These are phyloP conservation scores for Cryptosula pallasiana DNA, from an alignment of 2,888 invertebrate species.

Conservation along the genomic window DNA sequence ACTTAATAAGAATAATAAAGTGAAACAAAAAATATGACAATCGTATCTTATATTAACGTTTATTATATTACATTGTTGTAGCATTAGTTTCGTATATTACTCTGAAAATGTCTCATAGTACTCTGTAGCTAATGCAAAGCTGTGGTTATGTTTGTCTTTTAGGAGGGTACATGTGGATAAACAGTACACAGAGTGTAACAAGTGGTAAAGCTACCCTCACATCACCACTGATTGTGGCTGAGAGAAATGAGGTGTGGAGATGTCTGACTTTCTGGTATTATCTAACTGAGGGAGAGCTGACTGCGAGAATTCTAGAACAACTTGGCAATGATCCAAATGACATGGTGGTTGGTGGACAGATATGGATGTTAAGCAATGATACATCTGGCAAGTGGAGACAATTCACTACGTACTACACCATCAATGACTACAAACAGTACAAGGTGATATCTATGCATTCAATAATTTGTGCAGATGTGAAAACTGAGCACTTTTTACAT, in stretches of 20 bases:
- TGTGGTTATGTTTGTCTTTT: background rate
- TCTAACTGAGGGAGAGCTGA: background rate
- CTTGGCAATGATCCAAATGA: background rate
- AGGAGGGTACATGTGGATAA: background rate
- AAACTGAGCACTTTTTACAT: background rate
- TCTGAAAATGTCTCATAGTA: background rate
- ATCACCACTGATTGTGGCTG: background rate
- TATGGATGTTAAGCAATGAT: background rate
- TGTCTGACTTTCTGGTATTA: background rate
- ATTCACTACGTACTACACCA: background rate
- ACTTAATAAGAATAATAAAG: no score
- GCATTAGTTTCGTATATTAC: no score
- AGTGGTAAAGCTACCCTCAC: background rate
- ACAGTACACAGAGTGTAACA: background rate
- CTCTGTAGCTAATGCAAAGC: no score
- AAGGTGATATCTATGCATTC: no score
- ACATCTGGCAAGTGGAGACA: background rate
- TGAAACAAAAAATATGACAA: no score
- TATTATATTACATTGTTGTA: background rate
- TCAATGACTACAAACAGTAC: background rate
- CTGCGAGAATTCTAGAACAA: background rate
- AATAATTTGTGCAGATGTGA: no score
- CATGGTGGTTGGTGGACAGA: background rate
- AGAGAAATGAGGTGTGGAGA: background rate
- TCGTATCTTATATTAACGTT: no score